These are phyloP conservation scores for Amazona vittata DNA, from an alignment of 2,113 vertebrate species.

Conservation along the genomic window DNA sequence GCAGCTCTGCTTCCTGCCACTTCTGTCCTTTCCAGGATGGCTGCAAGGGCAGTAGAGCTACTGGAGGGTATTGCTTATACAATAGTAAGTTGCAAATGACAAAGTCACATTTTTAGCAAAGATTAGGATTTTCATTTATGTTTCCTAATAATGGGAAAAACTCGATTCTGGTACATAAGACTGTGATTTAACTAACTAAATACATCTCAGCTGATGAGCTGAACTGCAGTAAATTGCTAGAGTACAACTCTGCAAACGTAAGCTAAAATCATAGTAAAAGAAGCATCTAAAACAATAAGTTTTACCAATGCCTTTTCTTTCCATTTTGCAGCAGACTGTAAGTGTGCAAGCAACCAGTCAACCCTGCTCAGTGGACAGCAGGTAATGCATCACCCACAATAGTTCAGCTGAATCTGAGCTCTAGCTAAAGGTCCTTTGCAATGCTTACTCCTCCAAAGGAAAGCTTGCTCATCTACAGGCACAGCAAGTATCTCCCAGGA, in stretches of 20 bases:
- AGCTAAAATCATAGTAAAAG: neutral
- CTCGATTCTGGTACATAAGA: neutral
- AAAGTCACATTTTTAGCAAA: neutral
- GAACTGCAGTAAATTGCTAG: neutral
- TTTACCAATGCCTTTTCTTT: neutral
- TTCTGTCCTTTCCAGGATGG: neutral
- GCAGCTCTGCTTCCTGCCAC: neutral
- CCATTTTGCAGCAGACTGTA: neutral
- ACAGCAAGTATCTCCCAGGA: neutral
- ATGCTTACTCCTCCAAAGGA: neutral
- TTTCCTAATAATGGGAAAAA: neutral
- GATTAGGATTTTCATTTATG: neutral
- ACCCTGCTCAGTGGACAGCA: neutral
- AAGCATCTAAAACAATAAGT: neutral
- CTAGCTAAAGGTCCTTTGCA: neutral
- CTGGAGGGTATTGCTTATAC: neutral
- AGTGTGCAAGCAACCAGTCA: neutral
- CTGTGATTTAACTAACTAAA: neutral
- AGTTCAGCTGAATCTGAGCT: neutral
- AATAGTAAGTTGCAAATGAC: neutral
- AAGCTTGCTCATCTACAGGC: neutral
- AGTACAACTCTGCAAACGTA: neutral
- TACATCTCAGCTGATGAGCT: neutral
- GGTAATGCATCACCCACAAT: neutral
- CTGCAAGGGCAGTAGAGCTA: neutral